Evolutionary conservation across 2,797 vertebrate genomes (phyloP).

Genomic region (Enoplosus armatus): DNA sequence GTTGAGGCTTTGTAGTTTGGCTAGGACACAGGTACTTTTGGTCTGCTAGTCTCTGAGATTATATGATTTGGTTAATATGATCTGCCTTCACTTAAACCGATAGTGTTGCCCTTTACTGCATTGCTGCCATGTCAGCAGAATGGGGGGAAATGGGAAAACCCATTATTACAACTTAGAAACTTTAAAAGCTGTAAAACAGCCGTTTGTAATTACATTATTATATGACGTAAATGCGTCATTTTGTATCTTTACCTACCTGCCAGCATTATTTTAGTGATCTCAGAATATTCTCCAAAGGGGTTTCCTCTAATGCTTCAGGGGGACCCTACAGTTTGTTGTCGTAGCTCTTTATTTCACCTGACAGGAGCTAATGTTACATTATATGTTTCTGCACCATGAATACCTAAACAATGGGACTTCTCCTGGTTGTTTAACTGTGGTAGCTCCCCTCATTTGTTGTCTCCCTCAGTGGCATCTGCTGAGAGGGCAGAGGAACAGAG

Average conservation of each 20-base stretch:
- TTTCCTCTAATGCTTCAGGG: constrained; percentile 18
- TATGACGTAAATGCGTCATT: not conserved
- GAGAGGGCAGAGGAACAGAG: constrained; percentile 34
- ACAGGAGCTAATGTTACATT: not conserved
- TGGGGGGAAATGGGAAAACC: not conserved
- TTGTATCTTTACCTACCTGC: not conserved
- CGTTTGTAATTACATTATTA: no score
- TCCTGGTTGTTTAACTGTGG: not conserved
- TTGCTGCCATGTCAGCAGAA: not conserved
- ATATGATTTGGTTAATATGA: not conserved
- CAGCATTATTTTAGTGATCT: not conserved
- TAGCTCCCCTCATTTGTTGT: constrained; percentile 24
- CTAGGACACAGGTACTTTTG: not conserved
- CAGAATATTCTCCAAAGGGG: not conserved
- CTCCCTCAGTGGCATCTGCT: constrained; percentile 18
- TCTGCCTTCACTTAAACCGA: not conserved
- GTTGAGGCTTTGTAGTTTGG: not conserved
- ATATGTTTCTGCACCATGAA: not conserved
- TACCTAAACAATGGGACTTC: constrained; percentile 2
- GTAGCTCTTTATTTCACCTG: not conserved
- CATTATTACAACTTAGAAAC: not conserved
- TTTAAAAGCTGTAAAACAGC: no score
- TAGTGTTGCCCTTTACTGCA: not conserved
- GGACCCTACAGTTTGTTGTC: not conserved
- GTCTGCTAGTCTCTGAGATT: not conserved